Conservation (phyloP, 2,888 invertebrate genomes). For the Lydus trimaculatus region DNA sequence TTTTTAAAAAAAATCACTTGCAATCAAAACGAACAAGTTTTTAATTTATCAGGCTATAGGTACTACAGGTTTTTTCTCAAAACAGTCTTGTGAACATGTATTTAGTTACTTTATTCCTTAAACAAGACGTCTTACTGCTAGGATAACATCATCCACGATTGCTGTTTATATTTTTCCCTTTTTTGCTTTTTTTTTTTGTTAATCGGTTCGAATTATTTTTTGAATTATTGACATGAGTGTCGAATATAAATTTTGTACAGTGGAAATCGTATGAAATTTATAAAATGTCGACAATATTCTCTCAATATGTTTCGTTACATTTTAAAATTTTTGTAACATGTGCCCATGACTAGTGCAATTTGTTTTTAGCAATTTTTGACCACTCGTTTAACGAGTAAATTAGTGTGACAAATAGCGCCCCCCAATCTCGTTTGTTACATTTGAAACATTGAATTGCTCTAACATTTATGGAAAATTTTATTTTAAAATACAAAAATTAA, state of each 20-base stretch:
- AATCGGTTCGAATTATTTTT: background rate
- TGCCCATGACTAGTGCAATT: constrained; percentile 26
- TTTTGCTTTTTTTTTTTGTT: background rate
- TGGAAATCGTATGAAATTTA: background rate
- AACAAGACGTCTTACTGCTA: background rate
- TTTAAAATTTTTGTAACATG: constrained; percentile 12
- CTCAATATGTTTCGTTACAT: constrained; percentile 2
- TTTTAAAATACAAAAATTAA: constrained; percentile 18
- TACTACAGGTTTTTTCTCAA: background rate
- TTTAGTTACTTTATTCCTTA: background rate
- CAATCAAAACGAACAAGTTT: too few relatives aligned
- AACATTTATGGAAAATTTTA: background rate
- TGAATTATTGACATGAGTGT: background rate
- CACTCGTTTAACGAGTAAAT: constrained; percentile 20
- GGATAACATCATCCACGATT: background rate
- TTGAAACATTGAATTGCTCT: background rate
- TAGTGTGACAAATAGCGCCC: constrained; percentile 25
- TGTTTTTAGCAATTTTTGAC: constrained; percentile 24
- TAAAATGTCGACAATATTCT: background rate
- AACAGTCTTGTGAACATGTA: background rate
- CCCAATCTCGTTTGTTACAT: constrained; percentile 13
- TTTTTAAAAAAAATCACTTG: too few relatives aligned
- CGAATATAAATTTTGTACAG: background rate
- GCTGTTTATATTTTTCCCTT: too few relatives aligned
- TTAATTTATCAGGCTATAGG: background rate